Evolutionary conservation across 2,888 invertebrate genomes (phyloP), one percentile per base, ranked within the genome.

Genomic region (Epistrophe eligans): DNA sequence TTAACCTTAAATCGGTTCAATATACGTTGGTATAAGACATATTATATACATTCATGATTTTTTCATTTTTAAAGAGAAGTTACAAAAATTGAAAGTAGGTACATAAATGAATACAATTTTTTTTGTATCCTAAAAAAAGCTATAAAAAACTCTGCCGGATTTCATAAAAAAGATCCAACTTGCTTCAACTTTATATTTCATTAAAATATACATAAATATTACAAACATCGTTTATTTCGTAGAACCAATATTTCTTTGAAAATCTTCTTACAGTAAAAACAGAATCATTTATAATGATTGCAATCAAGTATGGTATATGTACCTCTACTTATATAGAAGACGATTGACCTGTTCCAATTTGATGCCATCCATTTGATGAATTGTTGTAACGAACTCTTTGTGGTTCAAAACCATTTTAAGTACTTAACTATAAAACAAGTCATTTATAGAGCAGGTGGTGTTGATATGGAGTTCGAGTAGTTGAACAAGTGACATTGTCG

Each of bases 371-470:
- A 52, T 62, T 43, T 70, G 70, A 55, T 55, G 48, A 66, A 35
- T 3, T 32, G 5, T 4, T 40, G 55, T 70, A 70, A 55, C 70
- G n/a, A 55, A 15, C 38, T 24, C n/a, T 4, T 8, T 32, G 40
- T 28, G 24, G n/a, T 38, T 52, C 28, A 52, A 70, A 55, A 35
- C 52, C 24, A 55, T 55, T 55, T 35, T 55, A 24, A 55, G 52
- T 24, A 17, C 6, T 55, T 40, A 6, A 32, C 7, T 24, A 24
- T 24, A 17, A 70, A 70, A 55, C 70, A 70, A 70, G 52, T 55
- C 55, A 70, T 70, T 66, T 58, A 32, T 32, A 55, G 50, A 67
- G 35, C 79, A 84, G 73, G 62, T 83, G 77, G 40, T 72, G 64
- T 55, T 67, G 35, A 40, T 19, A 76, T 62, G 40, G 38, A 80